Percentiles rank a stretch among this genome's conserved stretches.
Conservation (phyloP, 2,888 invertebrate genomes). For the Lasioglossum figueresi region DNA sequence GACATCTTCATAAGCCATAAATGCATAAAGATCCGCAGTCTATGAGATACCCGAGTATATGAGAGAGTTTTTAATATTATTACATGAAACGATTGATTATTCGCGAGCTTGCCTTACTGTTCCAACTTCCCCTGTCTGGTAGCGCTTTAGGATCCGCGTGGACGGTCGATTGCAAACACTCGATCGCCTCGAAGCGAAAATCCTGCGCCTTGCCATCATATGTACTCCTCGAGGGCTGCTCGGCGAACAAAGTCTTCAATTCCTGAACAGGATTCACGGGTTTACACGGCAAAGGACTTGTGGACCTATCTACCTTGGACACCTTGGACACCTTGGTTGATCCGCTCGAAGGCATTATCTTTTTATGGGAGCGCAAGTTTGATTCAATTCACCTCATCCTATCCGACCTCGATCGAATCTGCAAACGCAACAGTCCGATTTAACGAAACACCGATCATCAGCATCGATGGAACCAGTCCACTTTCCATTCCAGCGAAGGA, state of each 20-base stretch:
- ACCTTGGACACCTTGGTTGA: constrained; percentile 71
- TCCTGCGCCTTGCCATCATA: constrained; percentile 72
- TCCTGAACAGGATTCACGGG: constrained; percentile 77
- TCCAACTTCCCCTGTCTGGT: constrained; percentile 80
- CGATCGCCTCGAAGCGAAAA: constrained; percentile 74
- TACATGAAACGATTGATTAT: no score
- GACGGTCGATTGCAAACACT: constrained; percentile 71
- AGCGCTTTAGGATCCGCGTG: constrained; percentile 53
- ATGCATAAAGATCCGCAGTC: no score
- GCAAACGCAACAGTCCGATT: neutral
- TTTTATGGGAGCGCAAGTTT: constrained; percentile 38
- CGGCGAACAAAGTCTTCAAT: constrained; percentile 76
- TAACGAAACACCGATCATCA: neutral
- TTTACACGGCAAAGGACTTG: constrained; percentile 76
- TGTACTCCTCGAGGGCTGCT: constrained; percentile 64
- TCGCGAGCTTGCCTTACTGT: constrained; percentile 77
- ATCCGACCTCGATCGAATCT: constrained; percentile 41
- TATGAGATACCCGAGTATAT: no score
- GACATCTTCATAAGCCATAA: no score
- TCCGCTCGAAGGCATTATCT: constrained; percentile 78
- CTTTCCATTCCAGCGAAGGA: neutral
- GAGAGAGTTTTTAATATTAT: no score
- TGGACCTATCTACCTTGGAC: constrained; percentile 78
- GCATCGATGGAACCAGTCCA: neutral
- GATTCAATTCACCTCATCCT: constrained; percentile 75